Conservation (phyloP, 2,888 invertebrate species). For the Ornithoptera alexandrae region DNA sequence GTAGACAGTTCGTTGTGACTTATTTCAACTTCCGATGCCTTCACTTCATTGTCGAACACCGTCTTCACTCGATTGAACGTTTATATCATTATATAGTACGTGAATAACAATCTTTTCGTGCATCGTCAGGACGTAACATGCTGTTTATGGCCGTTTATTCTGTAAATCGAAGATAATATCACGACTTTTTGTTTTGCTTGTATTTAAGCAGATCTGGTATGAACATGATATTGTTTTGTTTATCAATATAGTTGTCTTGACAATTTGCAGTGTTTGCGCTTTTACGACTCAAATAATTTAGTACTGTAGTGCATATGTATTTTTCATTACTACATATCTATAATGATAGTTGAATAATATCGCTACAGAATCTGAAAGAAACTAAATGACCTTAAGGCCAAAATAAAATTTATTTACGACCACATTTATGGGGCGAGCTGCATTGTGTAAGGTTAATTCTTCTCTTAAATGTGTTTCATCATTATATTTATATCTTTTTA, state of each 20-base stretch:
- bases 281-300: no score
- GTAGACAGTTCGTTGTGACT: constrained; percentile 46
- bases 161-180: neutral
- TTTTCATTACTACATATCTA: neutral
- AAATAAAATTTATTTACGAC: constrained; percentile 20
- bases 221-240: neutral
- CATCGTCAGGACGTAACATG: neutral
- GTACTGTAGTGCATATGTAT: no score
- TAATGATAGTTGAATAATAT: constrained; percentile 5
- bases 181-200: neutral
- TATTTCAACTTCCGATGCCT: constrained; percentile 29
- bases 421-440: constrained; percentile 9
- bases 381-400: constrained; percentile 1
- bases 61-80: constrained; percentile 2
- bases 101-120: neutral
- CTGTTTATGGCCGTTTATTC: neutral
- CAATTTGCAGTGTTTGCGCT: no score
- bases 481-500: constrained; percentile 14
- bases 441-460: constrained; percentile 18
- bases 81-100: neutral
- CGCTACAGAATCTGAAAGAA: constrained; percentile 11
- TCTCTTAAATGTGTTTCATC: constrained; percentile 27
- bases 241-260: neutral
- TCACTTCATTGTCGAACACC: neutral
- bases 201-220: neutral